Percentiles rank a stretch among this genome's conserved stretches.
Conservation (phyloP, 2,888 invertebrate species). For the Cetonia aurata region DNA sequence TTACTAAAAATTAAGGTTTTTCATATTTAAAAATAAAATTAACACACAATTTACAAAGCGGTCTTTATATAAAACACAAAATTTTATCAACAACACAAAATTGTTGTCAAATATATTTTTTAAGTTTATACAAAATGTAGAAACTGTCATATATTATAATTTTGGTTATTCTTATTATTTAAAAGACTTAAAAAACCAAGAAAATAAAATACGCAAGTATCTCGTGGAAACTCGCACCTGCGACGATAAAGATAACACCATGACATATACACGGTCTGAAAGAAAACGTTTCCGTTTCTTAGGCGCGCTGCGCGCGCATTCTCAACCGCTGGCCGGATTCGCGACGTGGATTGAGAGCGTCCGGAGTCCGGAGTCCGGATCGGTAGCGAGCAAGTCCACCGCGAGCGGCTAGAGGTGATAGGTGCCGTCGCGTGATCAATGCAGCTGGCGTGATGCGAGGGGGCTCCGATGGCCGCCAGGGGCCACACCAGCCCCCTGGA, state of each 20-base stretch:
- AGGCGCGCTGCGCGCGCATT: not conserved
- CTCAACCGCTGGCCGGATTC: not conserved
- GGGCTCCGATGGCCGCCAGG: conserved; percentile 65
- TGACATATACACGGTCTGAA: not conserved
- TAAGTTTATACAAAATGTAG: too few species aligned
- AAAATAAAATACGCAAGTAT: not conserved
- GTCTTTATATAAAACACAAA: too few species aligned
- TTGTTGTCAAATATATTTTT: too few species aligned
- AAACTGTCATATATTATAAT: too few species aligned
- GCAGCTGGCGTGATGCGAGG: conserved; percentile 63
- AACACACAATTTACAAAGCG: too few species aligned
- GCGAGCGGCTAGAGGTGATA: conserved; percentile 1
- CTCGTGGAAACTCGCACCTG: not conserved
- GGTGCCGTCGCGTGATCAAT: conserved; percentile 53
- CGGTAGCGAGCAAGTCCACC: conserved; percentile 45
- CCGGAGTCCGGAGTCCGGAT: conserved; percentile 59
- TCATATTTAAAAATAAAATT: too few species aligned
- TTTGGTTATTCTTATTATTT: too few species aligned
- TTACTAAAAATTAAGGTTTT: too few species aligned
- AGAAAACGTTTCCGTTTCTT: conserved; percentile 1
- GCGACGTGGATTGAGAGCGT: conserved; percentile 51
- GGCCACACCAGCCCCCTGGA: conserved; percentile 64
- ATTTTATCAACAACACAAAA: too few species aligned
- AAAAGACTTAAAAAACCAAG: too few species aligned
- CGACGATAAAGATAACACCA: not conserved